A percentile compares a stretch with the other conserved stretches of the same genome.
These are phyloP conservation scores for Cariama cristata DNA, from an alignment of 2,113 vertebrate species.

Conservation along the genomic window DNA sequence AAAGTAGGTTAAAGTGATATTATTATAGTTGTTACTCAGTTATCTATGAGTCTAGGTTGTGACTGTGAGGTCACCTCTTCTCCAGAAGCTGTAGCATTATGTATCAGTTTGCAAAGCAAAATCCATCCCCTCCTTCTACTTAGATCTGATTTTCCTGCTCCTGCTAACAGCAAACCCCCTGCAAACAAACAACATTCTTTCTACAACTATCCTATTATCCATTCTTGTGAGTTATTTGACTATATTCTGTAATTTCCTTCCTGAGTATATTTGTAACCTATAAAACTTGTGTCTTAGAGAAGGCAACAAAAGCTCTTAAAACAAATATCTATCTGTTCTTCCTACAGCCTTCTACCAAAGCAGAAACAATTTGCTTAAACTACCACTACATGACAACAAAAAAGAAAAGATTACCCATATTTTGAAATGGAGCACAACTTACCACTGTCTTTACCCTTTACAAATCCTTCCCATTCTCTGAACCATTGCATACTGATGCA, in stretches of 20 bases:
- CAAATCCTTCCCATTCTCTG: constrained; percentile 98
- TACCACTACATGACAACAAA: background rate
- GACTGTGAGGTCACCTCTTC: background rate
- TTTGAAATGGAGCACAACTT: constrained; percentile 60
- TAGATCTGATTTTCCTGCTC: background rate
- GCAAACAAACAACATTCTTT: background rate
- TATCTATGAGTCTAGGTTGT: background rate
- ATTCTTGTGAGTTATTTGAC: background rate
- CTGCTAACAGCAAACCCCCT: background rate
- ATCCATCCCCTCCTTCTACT: background rate
- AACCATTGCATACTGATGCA: constrained; percentile 99
- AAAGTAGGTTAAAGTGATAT: background rate
- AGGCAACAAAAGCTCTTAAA: too few relatives aligned
- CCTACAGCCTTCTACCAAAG: background rate
- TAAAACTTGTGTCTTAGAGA: background rate
- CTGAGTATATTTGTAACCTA: background rate
- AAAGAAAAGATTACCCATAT: background rate
- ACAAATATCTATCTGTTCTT: background rate
- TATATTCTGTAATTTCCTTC: background rate
- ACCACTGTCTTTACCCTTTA: constrained; percentile 98
- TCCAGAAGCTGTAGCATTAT: background rate
- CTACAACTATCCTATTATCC: background rate
- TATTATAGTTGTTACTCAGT: background rate
- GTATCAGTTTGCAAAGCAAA: background rate
- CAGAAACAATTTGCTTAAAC: background rate